Percentiles rank a stretch among this genome's conserved stretches.
Conservation (phyloP, 2,888 invertebrate genomes). For the Lasius platythorax region DNA sequence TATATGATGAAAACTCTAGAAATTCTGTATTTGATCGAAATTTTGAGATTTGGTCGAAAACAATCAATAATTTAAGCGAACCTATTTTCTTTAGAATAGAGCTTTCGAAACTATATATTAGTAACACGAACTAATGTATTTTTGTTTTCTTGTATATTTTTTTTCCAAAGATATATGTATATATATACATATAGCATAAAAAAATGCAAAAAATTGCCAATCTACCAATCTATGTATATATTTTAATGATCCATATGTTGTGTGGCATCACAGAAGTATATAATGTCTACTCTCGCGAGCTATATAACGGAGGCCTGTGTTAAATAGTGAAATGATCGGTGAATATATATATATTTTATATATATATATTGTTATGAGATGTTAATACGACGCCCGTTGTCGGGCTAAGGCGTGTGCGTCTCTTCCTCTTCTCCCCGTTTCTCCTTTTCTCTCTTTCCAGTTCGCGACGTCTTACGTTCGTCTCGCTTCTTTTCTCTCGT, state of each 20-base stretch:
- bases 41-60: background rate
- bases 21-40: background rate
- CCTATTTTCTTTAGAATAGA: slow-evolving; percentile 4
- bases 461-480: slow-evolving; percentile 5
- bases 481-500: slow-evolving; percentile 41
- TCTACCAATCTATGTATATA: slow-evolving; percentile 13
- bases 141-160: background rate
- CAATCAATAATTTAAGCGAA: background rate
- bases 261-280: slow-evolving; percentile 60
- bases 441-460: slow-evolving; percentile 29
- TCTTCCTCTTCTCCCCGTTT: slow-evolving; percentile 24
- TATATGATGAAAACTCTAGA: background rate
- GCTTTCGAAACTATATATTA: background rate
- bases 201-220: slow-evolving; percentile 3
- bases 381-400: slow-evolving; percentile 78
- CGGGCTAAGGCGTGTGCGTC: slow-evolving; percentile 66
- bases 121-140: background rate
- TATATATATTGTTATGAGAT: slow-evolving; percentile 79
- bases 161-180: background rate
- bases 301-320: slow-evolving; percentile 78
- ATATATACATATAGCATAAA: background rate
- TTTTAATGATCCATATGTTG: slow-evolving; percentile 59
- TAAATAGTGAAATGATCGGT: slow-evolving; percentile 82
- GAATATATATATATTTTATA: slow-evolving; percentile 75
- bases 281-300: slow-evolving; percentile 67